Conservation (phyloP, 2,888 invertebrate species). For the Clistopyga incitator region DNA sequence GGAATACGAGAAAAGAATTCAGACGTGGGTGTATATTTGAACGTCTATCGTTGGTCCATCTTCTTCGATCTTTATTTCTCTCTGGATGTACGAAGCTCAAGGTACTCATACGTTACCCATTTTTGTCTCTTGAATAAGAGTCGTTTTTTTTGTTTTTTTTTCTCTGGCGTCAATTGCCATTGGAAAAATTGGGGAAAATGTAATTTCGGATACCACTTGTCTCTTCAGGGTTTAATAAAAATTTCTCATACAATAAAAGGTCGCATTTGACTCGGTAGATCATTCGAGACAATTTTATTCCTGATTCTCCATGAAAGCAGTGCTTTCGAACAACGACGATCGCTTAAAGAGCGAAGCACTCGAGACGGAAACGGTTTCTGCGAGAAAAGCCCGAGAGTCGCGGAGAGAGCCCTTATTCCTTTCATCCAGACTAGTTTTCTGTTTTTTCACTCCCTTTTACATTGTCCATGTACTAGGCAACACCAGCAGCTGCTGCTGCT, state of each 20-base stretch:
- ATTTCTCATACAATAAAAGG: background rate
- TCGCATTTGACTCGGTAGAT: background rate
- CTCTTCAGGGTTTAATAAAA: background rate
- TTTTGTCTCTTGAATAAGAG: too few species aligned
- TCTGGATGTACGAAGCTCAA: background rate
- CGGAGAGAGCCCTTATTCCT: slow-evolving; percentile 48
- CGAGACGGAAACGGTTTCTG: slow-evolving; percentile 40
- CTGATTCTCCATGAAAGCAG: slow-evolving; percentile 30
- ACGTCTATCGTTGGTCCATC: slow-evolving; percentile 11
- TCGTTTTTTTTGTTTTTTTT: too few species aligned
- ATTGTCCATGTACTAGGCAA: slow-evolving; percentile 48
- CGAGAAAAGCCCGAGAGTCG: slow-evolving; percentile 36
- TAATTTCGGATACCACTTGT: background rate
- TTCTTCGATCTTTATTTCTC: background rate
- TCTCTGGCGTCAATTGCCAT: too few species aligned
- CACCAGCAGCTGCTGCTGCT: background rate
- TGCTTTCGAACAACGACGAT: slow-evolving; percentile 59
- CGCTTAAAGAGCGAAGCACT: slow-evolving; percentile 56
- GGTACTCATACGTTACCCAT: too few species aligned
- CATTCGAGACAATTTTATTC: slow-evolving; percentile 4
- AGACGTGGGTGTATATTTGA: slow-evolving; percentile 18
- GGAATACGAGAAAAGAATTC: slow-evolving; percentile 46
- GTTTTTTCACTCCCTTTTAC: slow-evolving; percentile 42
- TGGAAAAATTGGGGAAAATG: too few species aligned
- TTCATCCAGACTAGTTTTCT: slow-evolving; percentile 41